phyloP scores from a whole-genome alignment of 2,797 vertebrate species.

The Neostethus bicornis region DNA sequence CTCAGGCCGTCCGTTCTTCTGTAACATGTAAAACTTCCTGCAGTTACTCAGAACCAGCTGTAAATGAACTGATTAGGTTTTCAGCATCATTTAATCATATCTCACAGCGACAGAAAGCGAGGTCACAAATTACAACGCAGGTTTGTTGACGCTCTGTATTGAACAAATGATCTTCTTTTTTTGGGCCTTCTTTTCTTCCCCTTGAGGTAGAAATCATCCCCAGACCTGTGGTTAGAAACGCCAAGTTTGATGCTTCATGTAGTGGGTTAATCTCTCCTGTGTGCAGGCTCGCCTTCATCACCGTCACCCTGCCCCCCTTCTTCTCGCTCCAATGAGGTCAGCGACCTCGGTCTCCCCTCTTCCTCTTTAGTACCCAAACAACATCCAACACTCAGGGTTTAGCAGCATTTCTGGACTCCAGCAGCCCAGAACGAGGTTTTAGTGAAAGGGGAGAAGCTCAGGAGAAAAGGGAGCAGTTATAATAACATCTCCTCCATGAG shows the following conservation, averaged over 20 bases:
- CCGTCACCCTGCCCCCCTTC: constrained; percentile 49
- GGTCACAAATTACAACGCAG: no score
- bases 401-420: constrained; percentile 56
- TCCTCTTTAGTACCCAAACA: constrained; percentile 54
- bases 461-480: constrained; percentile 55
- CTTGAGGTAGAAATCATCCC: constrained; percentile 52
- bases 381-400: constrained; percentile 50
- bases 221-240: constrained; percentile 67
- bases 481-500: constrained; percentile 66
- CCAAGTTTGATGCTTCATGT: constrained; percentile 32
- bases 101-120: no score
- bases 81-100: no score
- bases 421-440: constrained; percentile 59
- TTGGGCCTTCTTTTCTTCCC: constrained; percentile 21
- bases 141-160: no score
- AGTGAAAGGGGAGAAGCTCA: constrained; percentile 71
- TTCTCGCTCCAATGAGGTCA: no score
- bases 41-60: no score
- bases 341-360: constrained; percentile 68
- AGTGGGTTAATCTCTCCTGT: constrained; percentile 29
- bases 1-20: no score
- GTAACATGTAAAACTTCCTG: no score
- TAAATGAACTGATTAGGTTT: no score
- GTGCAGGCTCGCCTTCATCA: constrained; percentile 45
- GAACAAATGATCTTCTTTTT: no score